Percentiles rank a stretch among this genome's conserved stretches.
These are phyloP conservation scores for Leistus spinibarbis DNA, from an alignment of 2,888 invertebrate genomes.

Conservation along the genomic window DNA sequence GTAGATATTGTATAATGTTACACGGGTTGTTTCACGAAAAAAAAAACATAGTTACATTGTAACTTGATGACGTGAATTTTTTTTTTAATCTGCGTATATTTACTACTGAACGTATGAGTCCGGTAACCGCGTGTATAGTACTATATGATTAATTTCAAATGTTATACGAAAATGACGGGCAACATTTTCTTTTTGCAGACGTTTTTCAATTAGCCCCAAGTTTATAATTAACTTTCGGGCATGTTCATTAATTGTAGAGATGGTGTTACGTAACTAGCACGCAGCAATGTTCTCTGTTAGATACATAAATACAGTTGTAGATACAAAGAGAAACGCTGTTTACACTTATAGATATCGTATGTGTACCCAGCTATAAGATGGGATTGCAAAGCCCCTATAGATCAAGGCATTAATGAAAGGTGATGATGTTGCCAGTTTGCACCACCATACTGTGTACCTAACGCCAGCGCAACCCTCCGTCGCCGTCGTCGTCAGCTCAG, in stretches of 20 bases:
- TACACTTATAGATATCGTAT: constrained; percentile 17
- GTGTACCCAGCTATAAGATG: constrained; percentile 35
- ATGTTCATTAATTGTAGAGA: constrained; percentile 24
- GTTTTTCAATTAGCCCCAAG: constrained; percentile 31
- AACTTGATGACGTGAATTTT: too few species aligned
- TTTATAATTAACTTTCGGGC: constrained; percentile 27
- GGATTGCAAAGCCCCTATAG: constrained; percentile 33
- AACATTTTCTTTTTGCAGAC: constrained; percentile 16
- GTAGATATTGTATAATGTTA: too few species aligned
- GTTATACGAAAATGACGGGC: constrained; percentile 6
- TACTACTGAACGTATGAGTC: too few species aligned
- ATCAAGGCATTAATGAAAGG: constrained; percentile 37
- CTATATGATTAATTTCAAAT: constrained; percentile 24
- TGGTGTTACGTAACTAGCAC: not conserved
- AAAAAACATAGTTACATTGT: too few species aligned
- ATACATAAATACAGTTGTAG: not conserved
- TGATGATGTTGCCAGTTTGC: constrained; percentile 36
- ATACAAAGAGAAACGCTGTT: not conserved
- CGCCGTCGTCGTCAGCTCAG: too few species aligned
- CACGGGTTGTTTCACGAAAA: too few species aligned
- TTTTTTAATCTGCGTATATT: too few species aligned
- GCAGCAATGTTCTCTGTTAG: not conserved
- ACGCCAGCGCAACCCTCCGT: constrained; percentile 5
- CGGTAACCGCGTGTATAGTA: not conserved
- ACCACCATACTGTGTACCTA: constrained; percentile 18